phyloP scores from a whole-genome alignment of 1,140 invertebrate species.

The Drosophila athabasca region DNA sequence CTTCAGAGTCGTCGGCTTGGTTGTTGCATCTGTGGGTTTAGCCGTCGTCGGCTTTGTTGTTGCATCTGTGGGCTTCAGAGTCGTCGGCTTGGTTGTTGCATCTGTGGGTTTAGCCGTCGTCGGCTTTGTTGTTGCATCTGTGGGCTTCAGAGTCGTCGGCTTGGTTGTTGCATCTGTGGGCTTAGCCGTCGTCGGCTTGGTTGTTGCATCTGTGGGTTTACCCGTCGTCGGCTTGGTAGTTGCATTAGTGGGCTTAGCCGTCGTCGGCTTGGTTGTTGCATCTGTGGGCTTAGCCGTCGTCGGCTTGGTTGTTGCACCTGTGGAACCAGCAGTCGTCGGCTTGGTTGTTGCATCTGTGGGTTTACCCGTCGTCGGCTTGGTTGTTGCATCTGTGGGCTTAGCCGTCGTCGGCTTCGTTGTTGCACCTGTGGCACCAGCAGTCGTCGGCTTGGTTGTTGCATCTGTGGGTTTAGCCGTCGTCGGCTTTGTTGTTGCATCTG shows the following conservation, averaged over 20 bases:
- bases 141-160: too few relatives aligned
- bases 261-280: neutral
- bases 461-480: too few relatives aligned
- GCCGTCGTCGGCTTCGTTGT: neutral
- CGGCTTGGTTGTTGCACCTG: too few relatives aligned
- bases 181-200: neutral
- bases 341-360: neutral
- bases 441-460: neutral
- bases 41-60: too few relatives aligned
- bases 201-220: neutral
- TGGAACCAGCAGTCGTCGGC: neutral
- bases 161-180: neutral
- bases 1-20: too few relatives aligned
- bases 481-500: neutral
- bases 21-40: too few relatives aligned
- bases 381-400: neutral
- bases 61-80: neutral
- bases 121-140: too few relatives aligned
- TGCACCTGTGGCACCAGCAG: neutral
- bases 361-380: slow-evolving; percentile 2
- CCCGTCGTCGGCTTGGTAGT: neutral
- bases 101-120: neutral
- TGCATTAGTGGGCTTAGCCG: neutral
- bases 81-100: slow-evolving; percentile 5
- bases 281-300: neutral